A percentile compares a stretch with the other conserved stretches of the same genome.
Evolutionary conservation across 2,888 invertebrate species (phyloP).

Genomic region (Limnephilus marmoratus): DNA sequence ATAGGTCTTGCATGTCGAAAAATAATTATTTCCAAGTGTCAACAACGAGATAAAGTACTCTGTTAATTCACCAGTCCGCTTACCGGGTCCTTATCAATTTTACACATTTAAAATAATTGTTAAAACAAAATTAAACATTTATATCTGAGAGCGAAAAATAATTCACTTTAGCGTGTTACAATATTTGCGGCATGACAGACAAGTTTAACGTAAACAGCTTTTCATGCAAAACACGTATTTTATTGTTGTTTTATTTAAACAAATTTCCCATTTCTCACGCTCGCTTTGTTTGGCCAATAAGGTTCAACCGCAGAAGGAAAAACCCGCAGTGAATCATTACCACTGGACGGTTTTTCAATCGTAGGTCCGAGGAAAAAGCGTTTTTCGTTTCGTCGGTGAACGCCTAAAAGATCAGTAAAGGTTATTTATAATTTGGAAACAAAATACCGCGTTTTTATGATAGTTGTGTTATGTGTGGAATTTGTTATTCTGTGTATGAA

Average conservation of each 20-base stretch:
- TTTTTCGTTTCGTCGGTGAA: neutral
- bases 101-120: neutral
- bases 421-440: neutral
- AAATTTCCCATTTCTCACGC: slow-evolving; percentile 27
- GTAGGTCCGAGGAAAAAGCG: neutral
- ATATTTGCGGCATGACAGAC: neutral
- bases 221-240: slow-evolving; percentile 7
- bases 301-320: slow-evolving; percentile 30
- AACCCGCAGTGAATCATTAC: slow-evolving; percentile 42
- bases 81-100: neutral
- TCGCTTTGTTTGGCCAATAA: neutral
- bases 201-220: neutral
- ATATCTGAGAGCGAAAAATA: neutral
- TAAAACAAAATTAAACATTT: neutral
- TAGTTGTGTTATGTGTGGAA: neutral
- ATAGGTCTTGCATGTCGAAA: neutral
- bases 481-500: neutral
- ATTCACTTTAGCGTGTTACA: neutral
- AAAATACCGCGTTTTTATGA: neutral
- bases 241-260: slow-evolving; percentile 35
- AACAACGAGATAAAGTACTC: neutral
- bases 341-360: slow-evolving; percentile 19
- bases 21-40: neutral
- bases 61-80: neutral
- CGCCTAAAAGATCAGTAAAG: neutral